A percentile compares a stretch with the other conserved stretches of the same genome.
Conservation (phyloP, 2,888 invertebrate genomes). For the Acronicta psi region DNA sequence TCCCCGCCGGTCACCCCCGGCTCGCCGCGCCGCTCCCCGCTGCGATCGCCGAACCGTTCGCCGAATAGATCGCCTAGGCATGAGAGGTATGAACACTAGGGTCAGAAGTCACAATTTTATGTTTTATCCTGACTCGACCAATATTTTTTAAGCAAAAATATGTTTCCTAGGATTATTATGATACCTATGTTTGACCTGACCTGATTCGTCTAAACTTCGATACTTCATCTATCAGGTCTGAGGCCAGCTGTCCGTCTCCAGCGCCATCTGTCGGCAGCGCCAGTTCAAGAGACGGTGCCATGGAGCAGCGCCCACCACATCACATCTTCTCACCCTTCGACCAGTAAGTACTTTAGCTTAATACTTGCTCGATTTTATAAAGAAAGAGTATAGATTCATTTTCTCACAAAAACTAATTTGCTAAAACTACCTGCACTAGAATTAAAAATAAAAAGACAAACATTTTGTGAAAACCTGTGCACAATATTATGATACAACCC, state of each 20-base stretch:
- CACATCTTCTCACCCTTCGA: slow-evolving; percentile 91
- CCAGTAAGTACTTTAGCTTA: slow-evolving; percentile 77
- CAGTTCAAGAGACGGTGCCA: slow-evolving; percentile 87
- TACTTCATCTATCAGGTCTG: slow-evolving; percentile 68
- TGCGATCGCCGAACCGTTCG: slow-evolving; percentile 77
- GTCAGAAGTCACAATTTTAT: too few species aligned
- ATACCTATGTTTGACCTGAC: too few species aligned
- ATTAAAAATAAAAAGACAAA: too few species aligned
- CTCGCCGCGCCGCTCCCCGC: slow-evolving; percentile 81
- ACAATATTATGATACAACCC: too few species aligned
- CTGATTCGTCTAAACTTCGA: too few species aligned
- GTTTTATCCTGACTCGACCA: too few species aligned
- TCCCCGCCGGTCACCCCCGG: slow-evolving; percentile 82
- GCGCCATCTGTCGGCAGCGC: slow-evolving; percentile 85
- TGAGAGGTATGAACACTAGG: slow-evolving; percentile 69
- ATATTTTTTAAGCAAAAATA: too few species aligned
- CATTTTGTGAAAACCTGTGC: too few species aligned
- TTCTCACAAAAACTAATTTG: too few species aligned
- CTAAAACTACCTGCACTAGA: too few species aligned
- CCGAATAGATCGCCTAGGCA: slow-evolving; percentile 79
- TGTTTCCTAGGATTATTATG: too few species aligned
- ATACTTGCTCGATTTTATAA: neutral
- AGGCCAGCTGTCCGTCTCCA: slow-evolving; percentile 80
- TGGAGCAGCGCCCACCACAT: slow-evolving; percentile 90
- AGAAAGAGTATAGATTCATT: too few species aligned